A percentile compares a stretch with the other conserved stretches of the same genome.
phyloP scores from a whole-genome alignment of 1,140 invertebrate genomes.

The Papilio dardanus region DNA sequence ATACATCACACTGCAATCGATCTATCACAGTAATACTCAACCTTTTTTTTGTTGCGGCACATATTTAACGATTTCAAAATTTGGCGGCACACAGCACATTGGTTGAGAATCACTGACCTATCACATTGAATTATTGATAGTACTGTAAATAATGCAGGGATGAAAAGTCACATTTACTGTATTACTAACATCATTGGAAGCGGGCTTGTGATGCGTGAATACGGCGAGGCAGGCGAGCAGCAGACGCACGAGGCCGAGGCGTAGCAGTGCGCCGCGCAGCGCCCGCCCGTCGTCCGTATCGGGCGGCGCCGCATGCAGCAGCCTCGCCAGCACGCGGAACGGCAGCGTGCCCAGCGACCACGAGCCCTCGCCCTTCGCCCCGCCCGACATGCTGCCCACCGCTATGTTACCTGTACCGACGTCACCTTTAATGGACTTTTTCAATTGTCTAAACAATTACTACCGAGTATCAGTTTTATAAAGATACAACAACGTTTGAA shows the following conservation, averaged over 20 bases:
- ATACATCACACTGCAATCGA: neutral
- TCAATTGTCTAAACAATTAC: slow-evolving; percentile 13
- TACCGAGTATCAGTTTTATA: too few relatives aligned
- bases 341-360: slow-evolving; percentile 93
- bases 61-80: too few relatives aligned
- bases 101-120: too few relatives aligned
- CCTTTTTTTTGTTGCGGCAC: too few relatives aligned
- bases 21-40: too few relatives aligned
- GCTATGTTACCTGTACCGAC: slow-evolving; percentile 60
- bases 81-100: too few relatives aligned
- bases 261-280: slow-evolving; percentile 90
- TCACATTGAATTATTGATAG: neutral
- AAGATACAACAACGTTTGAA: too few relatives aligned
- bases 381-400: slow-evolving; percentile 51
- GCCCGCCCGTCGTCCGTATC: slow-evolving; percentile 91
- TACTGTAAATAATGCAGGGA: too few relatives aligned
- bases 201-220: slow-evolving; percentile 91
- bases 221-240: slow-evolving; percentile 93
- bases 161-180: neutral
- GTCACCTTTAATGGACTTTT: too few relatives aligned
- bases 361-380: slow-evolving; percentile 72
- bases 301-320: slow-evolving; percentile 90
- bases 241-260: slow-evolving; percentile 92
- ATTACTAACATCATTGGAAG: slow-evolving; percentile 40
- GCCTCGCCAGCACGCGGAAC: slow-evolving; percentile 91